Base-by-base conservation (phyloP, 2,113 vertebrate genomes). In the Chaenogobius annularis region DNA sequence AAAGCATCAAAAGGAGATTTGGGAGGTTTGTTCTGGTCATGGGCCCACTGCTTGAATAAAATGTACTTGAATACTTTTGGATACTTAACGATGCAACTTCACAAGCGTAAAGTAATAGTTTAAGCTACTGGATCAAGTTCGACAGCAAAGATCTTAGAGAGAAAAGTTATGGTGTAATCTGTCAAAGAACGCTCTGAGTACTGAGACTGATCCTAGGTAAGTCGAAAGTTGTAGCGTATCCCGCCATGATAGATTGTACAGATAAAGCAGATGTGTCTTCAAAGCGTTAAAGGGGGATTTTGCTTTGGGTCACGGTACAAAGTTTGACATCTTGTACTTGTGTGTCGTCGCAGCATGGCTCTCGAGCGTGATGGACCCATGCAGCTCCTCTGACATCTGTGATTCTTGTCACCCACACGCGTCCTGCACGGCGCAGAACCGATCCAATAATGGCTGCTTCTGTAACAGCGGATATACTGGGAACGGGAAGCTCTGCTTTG, bases 381-480 rank as follows among this genome's bases (percentile, higher is more conserved):
- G 90, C 84, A 73, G 80, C 83, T 83, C 83, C 68, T 79, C 67
- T 87, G 80, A 89, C 81, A 89, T 83, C 80, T 94, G 93, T 80
- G 5, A 43, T 23, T 66, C 70, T 20, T 94, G 93, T 84, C 90
- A 91, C 81, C 3, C 19, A 23, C 35, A 88, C 13, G 92, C 93
- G 31, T 77, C 23, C 8, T 93, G 93, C 80, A 61, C 70, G 12
- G 1, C 7, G 59, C 54, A 40, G 37, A 86, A 89, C 22, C 85
- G 79, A 78, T 89, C 88, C 13, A 84, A 78, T 1, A 1, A 61
- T 0, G 81, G 10, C 56, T 94, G 93, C 75, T 78, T 68, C 66
- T 94, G 93, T 81, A 81, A 86, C 0, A 66, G 6, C 4, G 93
- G 93, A 78, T 94, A 83, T 72, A 91, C 88, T 1, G 93, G 93